A percentile compares a stretch with the other conserved stretches of the same genome.
These are phyloP conservation scores for Chrosomus eos DNA, from an alignment of 2,797 vertebrate genomes.

Conservation along the genomic window DNA sequence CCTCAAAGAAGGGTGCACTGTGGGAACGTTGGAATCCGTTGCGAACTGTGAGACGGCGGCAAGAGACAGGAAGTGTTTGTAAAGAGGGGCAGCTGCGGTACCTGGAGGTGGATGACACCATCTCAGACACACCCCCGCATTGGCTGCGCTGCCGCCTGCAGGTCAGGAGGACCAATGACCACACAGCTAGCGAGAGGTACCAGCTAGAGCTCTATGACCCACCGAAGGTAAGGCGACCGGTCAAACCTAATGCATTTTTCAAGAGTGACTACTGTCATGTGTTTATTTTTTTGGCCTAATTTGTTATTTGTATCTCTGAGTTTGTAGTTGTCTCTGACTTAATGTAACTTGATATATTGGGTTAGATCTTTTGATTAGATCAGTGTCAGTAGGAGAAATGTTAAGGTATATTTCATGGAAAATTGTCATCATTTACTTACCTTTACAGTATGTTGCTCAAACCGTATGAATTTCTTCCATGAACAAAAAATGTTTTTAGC, in stretches of 20 bases:
- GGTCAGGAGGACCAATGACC: slow-evolving; percentile 80
- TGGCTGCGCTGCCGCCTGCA: slow-evolving; percentile 93
- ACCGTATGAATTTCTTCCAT: not conserved
- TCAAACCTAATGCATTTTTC: not conserved
- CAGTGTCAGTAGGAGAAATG: not conserved
- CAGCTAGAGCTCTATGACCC: slow-evolving; percentile 93
- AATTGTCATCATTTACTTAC: not conserved
- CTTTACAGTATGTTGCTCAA: not conserved
- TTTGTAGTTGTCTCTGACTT: not conserved
- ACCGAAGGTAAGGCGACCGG: slow-evolving; percentile 85
- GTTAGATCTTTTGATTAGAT: not conserved
- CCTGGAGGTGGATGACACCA: slow-evolving; percentile 89
- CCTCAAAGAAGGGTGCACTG: slow-evolving; percentile 44
- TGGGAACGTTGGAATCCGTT: slow-evolving; percentile 55
- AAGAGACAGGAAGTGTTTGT: slow-evolving; percentile 75
- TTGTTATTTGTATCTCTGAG: not conserved
- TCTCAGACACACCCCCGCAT: slow-evolving; percentile 85
- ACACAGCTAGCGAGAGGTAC: slow-evolving; percentile 71
- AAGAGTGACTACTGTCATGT: not conserved
- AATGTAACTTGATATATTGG: not conserved
- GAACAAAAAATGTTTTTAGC: not conserved
- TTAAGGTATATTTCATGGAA: not conserved
- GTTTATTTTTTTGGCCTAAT: not conserved
- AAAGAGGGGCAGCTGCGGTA: slow-evolving; percentile 90
- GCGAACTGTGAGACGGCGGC: slow-evolving; percentile 73